These are phyloP conservation scores for Dusona sp. DNA, from an alignment of 2,888 invertebrate genomes.

Conservation along the genomic window DNA sequence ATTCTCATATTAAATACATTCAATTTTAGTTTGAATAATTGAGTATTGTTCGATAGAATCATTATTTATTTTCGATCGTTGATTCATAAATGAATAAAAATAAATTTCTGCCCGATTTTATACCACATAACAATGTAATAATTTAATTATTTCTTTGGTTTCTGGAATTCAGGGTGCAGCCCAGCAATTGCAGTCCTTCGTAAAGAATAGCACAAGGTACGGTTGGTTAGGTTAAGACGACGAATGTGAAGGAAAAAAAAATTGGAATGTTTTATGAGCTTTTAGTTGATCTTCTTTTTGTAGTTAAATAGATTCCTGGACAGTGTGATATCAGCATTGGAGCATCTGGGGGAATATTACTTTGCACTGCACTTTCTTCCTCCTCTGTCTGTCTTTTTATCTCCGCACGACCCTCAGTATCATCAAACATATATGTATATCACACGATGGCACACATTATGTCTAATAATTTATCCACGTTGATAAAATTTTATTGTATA, in stretches of 20 bases:
- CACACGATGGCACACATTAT: constrained; percentile 30
- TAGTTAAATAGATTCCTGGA: constrained; percentile 64
- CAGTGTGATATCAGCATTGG: constrained; percentile 55
- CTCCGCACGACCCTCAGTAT: constrained; percentile 60
- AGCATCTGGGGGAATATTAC: constrained; percentile 54
- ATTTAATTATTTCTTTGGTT: constrained; percentile 26
- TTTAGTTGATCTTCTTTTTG: constrained; percentile 47
- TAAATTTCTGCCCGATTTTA: neutral
- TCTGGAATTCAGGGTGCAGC: constrained; percentile 89
- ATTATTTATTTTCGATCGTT: neutral
- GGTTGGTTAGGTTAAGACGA: constrained; percentile 61
- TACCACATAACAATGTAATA: neutral
- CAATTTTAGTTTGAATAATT: neutral
- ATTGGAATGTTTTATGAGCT: constrained; percentile 41
- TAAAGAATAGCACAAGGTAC: constrained; percentile 83
- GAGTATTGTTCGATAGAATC: neutral
- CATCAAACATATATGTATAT: constrained; percentile 53
- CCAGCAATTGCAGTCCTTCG: constrained; percentile 89
- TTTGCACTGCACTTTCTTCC: constrained; percentile 48
- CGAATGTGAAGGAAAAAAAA: constrained; percentile 15
- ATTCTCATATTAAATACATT: neutral
- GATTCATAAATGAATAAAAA: neutral
- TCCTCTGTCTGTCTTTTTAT: constrained; percentile 25
- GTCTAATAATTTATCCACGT: constrained; percentile 13
- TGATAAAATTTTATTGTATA: constrained; percentile 4